These are phyloP conservation scores for Pristionchus mayeri DNA, from an alignment of 2,888 invertebrate genomes.

Conservation along the genomic window DNA sequence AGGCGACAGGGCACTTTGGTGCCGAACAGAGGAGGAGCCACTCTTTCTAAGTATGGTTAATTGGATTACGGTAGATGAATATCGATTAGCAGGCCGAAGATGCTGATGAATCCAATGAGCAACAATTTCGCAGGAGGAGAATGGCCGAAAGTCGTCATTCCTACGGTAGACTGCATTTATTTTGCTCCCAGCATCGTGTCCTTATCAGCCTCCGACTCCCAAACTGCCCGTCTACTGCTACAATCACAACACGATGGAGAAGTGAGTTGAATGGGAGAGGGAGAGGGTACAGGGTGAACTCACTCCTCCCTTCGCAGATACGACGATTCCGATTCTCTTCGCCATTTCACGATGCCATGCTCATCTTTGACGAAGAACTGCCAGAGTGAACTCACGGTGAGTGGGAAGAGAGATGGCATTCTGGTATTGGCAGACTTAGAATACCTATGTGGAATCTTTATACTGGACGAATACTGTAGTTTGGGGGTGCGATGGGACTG, in stretches of 20 bases:
- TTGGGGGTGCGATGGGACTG: background rate
- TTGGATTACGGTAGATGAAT: background rate
- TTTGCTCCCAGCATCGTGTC: background rate
- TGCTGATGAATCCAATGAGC: slow-evolving; percentile 3
- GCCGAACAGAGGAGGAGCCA: slow-evolving; percentile 1
- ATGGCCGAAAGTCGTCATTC: background rate
- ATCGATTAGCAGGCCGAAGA: slow-evolving; percentile 5
- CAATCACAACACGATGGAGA: slow-evolving; percentile 12
- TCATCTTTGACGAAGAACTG: background rate
- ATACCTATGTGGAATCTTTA: no score
- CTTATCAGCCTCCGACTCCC: background rate
- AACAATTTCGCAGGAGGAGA: background rate
- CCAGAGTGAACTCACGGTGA: slow-evolving; percentile 20
- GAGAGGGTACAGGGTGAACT: background rate
- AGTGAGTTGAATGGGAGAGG: background rate
- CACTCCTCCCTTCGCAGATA: background rate
- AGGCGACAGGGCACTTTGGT: background rate
- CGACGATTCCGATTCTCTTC: background rate
- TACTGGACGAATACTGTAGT: background rate
- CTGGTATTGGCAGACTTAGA: no score
- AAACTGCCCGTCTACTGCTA: background rate
- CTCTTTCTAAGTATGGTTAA: background rate
- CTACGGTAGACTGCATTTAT: background rate
- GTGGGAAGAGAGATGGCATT: no score
- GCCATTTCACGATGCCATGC: slow-evolving; percentile 12